A percentile compares a stretch with the other conserved stretches of the same genome.
phyloP scores from a whole-genome alignment of 2,888 invertebrate genomes.

The Digitonthophagus gazella region DNA sequence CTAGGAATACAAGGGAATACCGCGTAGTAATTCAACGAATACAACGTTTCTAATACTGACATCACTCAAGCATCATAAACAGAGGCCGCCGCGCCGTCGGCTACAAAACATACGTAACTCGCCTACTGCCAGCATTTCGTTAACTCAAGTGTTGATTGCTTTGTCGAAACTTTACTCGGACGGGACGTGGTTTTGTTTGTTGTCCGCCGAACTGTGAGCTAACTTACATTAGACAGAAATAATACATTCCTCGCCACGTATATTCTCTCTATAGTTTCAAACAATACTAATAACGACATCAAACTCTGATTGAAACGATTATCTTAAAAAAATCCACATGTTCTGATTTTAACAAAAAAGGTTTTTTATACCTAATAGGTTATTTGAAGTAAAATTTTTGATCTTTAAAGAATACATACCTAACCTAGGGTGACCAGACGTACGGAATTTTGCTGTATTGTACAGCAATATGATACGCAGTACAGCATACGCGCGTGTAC shows the following conservation, averaged over 20 bases:
- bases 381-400: too few relatives aligned
- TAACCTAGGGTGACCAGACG: too few relatives aligned
- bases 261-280: not conserved
- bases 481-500: too few relatives aligned
- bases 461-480: too few relatives aligned
- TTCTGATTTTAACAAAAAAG: too few relatives aligned
- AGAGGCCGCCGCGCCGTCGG: not conserved
- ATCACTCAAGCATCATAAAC: not conserved
- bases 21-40: not conserved
- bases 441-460: too few relatives aligned
- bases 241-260: not conserved
- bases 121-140: not conserved
- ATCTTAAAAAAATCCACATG: too few relatives aligned
- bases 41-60: not conserved
- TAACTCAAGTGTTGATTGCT: not conserved
- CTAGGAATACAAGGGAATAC: not conserved
- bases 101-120: not conserved
- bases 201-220: not conserved
- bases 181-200: not conserved
- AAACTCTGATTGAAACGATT: not conserved
- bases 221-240: not conserved
- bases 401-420: too few relatives aligned
- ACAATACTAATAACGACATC: not conserved
- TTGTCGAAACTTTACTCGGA: not conserved
- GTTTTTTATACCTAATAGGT: too few relatives aligned